phyloP scores from a whole-genome alignment of 2,797 vertebrate genomes.

The Pantherophis vulpinus region DNA sequence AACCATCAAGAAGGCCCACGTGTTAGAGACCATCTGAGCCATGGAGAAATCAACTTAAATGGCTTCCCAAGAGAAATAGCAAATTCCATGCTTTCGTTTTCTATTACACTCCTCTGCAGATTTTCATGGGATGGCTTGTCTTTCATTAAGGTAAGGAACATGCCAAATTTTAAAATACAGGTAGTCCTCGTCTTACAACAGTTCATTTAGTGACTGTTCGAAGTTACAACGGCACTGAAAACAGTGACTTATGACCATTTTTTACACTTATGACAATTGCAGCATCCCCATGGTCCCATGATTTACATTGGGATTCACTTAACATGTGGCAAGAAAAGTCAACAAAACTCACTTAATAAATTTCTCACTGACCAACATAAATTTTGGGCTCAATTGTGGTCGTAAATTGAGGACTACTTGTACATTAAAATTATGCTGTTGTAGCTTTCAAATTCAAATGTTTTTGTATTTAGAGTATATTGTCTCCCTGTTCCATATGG shows the following conservation, averaged over 20 bases:
- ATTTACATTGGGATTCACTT: too few relatives aligned
- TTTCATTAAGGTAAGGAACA: conserved; percentile 57
- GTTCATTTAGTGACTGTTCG: too few relatives aligned
- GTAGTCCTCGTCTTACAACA: too few relatives aligned
- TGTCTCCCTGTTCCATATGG: neutral
- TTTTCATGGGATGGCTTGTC: conserved; percentile 28
- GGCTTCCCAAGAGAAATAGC: conserved; percentile 67
- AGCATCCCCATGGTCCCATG: too few relatives aligned
- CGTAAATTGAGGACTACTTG: too few relatives aligned
- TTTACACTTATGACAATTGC: too few relatives aligned
- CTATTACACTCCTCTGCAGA: conserved; percentile 63
- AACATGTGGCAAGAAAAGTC: too few relatives aligned
- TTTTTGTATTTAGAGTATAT: neutral
- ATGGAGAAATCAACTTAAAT: conserved; percentile 68
- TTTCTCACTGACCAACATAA: too few relatives aligned
- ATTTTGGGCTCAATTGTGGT: too few relatives aligned
- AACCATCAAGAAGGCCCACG: conserved; percentile 77
- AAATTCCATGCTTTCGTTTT: conserved; percentile 68
- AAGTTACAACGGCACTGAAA: too few relatives aligned
- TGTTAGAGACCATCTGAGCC: conserved; percentile 75
- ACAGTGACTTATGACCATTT: too few relatives aligned
- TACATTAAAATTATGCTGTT: neutral
- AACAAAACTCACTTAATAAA: too few relatives aligned
- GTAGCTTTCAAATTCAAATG: neutral
- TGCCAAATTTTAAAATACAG: neutral